phyloP scores from a whole-genome alignment of 2,113 vertebrate genomes.

The Zeus faber region DNA sequence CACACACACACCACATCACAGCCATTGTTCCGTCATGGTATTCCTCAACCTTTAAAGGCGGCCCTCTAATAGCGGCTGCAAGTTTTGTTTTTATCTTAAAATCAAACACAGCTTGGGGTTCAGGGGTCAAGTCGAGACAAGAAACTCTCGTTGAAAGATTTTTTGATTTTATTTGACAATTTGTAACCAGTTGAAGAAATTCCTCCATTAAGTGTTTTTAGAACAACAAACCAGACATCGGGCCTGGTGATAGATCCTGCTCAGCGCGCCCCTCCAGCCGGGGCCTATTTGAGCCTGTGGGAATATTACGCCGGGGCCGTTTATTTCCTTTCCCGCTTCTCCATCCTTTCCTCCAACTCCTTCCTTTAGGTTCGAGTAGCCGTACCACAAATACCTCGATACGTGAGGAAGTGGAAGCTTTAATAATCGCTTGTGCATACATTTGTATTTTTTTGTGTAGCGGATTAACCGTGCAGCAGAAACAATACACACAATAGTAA shows the following conservation, averaged over 20 bases:
- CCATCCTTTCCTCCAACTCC: background rate
- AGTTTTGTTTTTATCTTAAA: slow-evolving; percentile 16
- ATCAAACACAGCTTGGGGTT: slow-evolving; percentile 2
- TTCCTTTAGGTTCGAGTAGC: too few species aligned
- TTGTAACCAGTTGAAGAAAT: background rate
- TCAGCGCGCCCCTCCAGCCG: background rate
- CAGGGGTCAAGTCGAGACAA: background rate
- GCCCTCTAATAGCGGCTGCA: too few species aligned
- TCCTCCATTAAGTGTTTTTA: background rate
- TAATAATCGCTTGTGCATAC: too few species aligned
- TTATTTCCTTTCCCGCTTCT: background rate
- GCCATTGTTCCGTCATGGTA: too few species aligned
- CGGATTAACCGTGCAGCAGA: too few species aligned
- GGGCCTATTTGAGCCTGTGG: background rate
- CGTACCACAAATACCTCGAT: too few species aligned
- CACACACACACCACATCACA: slow-evolving; percentile 8
- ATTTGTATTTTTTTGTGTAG: too few species aligned
- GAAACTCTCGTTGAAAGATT: background rate
- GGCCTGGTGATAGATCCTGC: background rate
- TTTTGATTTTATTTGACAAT: slow-evolving; percentile 5
- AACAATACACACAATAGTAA: too few species aligned
- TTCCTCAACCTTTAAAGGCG: too few species aligned
- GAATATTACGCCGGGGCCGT: background rate
- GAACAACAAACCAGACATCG: slow-evolving; percentile 7
- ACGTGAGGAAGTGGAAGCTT: too few species aligned